Evolutionary conservation across 2,888 invertebrate genomes (phyloP).

Genomic region (Thyatira batis): DNA sequence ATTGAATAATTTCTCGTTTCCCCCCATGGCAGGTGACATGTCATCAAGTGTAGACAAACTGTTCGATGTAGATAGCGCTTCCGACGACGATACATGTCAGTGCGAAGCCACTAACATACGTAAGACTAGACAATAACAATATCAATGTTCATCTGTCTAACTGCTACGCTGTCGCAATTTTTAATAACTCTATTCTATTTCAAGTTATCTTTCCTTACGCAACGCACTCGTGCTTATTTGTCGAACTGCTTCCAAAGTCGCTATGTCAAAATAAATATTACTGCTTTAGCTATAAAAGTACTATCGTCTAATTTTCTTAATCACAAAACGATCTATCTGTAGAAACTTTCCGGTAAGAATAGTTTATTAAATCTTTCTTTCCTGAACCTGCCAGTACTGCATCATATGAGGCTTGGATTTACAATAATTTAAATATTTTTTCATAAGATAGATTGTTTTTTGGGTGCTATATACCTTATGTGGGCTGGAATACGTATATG

Average conservation of each 20-base stretch:
- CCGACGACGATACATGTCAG: neutral
- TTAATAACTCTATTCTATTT: neutral
- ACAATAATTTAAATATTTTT: too few species aligned
- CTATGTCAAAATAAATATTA: neutral
- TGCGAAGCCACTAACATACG: neutral
- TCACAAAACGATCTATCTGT: too few species aligned
- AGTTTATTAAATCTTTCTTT: too few species aligned
- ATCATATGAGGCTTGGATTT: too few species aligned
- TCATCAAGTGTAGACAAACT: neutral
- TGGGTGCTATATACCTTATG: too few species aligned
- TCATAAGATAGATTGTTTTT: too few species aligned
- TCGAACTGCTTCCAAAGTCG: neutral
- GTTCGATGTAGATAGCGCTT: neutral
- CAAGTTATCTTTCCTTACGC: neutral
- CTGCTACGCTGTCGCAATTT: neutral
- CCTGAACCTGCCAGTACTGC: too few species aligned
- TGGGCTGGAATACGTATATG: too few species aligned
- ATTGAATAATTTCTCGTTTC: neutral
- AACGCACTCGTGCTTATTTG: neutral
- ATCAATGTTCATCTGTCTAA: neutral
- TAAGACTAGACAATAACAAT: neutral
- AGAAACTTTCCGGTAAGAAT: too few species aligned
- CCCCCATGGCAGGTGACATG: neutral
- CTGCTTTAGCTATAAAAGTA: neutral
- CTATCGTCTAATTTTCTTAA: too few species aligned